Evolutionary conservation across 1,140 invertebrate genomes (phyloP), one percentile per base, ranked within the genome.

Genomic region (Drosophila mayri): DNA sequence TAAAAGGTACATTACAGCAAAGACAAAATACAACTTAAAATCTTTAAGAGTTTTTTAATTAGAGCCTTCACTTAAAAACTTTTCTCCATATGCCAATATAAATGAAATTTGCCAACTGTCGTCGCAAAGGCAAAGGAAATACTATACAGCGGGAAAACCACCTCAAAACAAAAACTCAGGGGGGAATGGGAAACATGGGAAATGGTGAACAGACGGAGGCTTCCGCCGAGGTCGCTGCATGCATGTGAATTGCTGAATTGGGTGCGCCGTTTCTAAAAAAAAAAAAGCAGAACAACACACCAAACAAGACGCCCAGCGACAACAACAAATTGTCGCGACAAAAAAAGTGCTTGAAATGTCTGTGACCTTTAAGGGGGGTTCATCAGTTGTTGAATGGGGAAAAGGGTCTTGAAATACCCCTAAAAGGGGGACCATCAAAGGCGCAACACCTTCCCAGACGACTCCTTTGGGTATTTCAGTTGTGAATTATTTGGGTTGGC

Each of bases 331-430:
- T 77, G 75, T 70, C 87, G 68, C 81, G 81, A 84, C 84, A 77
- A 78, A 75, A 81, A 66, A 78, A 80, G 74, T 65, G 62, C 74
- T 90, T 84, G 40, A 88, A 84, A 90, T 84, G 84, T 88, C 85
- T 90, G 81, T 85, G 84, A 88, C 85, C 84, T 90, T 90, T 78
- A 35, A 35, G 32, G 25, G 35, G 35, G 49, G 30, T 22, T 18
- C 4, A 20, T 54, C 52, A 38, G 32, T 37, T 22, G 50, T 14
- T 35, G 12, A 16, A 22, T 5, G 32, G 4, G 11, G 25, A 3
- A 18, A 14, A 16, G 40, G 62, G 32, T 41, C 35, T 30, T 11
- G 14, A 41, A 11, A 5, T 41, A 12, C 47, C 40, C 37, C 50
- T 38, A 22, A 22, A 54, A 38, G 28, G 40, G 43, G 25, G 58